phyloP scores from a whole-genome alignment of 1,140 invertebrate species.

The Drosophila bocki region DNA sequence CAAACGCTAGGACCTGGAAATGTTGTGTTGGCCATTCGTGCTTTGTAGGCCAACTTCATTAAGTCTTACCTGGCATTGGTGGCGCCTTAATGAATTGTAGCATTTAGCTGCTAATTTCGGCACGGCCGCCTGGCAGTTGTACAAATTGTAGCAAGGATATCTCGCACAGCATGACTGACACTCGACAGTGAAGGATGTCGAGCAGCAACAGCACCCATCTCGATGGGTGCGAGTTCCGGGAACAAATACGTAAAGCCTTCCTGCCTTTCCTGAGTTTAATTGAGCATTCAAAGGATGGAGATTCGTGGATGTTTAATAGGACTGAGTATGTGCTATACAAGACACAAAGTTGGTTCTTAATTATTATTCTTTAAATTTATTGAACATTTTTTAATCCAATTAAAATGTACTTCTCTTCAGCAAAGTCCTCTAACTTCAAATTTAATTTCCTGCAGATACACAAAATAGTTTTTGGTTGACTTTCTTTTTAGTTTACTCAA shows the following conservation, averaged over 20 bases:
- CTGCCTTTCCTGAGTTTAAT: not conserved
- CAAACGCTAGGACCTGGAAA: slow-evolving; percentile 7
- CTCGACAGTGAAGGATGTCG: slow-evolving; percentile 48
- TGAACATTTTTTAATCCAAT: not conserved
- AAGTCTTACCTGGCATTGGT: slow-evolving; percentile 43
- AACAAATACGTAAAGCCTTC: slow-evolving; percentile 23
- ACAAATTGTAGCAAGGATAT: slow-evolving; percentile 48
- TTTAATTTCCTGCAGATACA: not conserved
- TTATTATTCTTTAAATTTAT: not conserved
- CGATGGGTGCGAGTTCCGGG: slow-evolving; percentile 33
- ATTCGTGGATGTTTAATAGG: not conserved
- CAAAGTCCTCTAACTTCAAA: not conserved
- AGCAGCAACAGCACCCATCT: not conserved
- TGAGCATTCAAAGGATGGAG: not conserved
- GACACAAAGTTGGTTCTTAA: not conserved
- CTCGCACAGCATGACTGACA: slow-evolving; percentile 50
- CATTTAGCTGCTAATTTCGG: slow-evolving; percentile 63
- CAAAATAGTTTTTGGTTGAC: not conserved
- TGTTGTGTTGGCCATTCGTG: slow-evolving; percentile 33
- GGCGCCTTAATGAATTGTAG: slow-evolving; percentile 71
- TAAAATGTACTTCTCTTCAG: not conserved
- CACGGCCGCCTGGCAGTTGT: slow-evolving; percentile 30
- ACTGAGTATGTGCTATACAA: too few species aligned
- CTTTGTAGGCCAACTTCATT: slow-evolving; percentile 80
- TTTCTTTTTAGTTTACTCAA: not conserved